Evolutionary conservation across 2,113 vertebrate species (phyloP), one percentile per base, ranked within the genome.

Genomic region (Myxocyprinus asiaticus): DNA sequence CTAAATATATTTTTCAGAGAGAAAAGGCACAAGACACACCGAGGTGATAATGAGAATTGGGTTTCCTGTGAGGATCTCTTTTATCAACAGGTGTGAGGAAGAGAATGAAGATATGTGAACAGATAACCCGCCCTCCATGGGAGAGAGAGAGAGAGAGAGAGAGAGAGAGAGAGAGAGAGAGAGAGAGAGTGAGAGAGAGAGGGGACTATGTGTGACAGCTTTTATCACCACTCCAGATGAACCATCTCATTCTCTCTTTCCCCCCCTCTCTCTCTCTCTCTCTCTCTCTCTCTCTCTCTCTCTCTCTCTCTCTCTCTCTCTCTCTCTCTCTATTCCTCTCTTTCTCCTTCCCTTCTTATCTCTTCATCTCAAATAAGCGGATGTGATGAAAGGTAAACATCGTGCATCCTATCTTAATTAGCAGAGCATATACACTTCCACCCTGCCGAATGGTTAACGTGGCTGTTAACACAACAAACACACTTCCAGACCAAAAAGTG

Each of bases 81-180:
- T 93, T 88, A 90, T 94, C 92, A 93, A 88, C 91, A 93, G 91
- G 92, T 93, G 91, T 87, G 83, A 90, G 90, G 89, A 93, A 90
- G 87, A 85, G 84, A 86, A 86, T 81, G 53, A 83, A 92, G 91
- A 93, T 91, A 90, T 88, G 90, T 86, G 86, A 74, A 85, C 73
- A 91, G 90, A 92, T 92, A 92, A 82, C 77, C 12, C 58, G 56
- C 81, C 78, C 43, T 58, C 63, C 2, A 9, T 10, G 6, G 44
- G 45, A 7, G 22, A 81, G 44, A 51, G 76, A 82, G 76, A 82
- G 10, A 6, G 53, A 50, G 55, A 22, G 55, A 68, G 42, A 84
- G 76, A 67, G 45, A 47, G 51, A 58, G 55, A 58, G 55, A 12
- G 55, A n/a, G 9, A 58, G 44, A 33, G 17, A 22, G 42, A n/a